Evolutionary conservation across 2,797 vertebrate species (phyloP).

Genomic region (Tapirus indicus): DNA sequence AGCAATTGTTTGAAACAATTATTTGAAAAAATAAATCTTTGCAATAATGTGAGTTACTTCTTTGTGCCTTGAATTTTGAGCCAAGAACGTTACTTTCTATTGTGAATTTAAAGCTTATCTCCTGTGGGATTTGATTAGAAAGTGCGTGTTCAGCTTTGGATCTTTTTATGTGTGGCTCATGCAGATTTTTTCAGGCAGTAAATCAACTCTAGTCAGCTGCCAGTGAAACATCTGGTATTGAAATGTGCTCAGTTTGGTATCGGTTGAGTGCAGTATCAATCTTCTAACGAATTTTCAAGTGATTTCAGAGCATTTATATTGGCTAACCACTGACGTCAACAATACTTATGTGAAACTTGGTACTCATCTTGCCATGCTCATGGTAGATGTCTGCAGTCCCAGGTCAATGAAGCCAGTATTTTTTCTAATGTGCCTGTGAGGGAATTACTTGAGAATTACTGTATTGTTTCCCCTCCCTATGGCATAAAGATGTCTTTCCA

Average conservation of each 20-base stretch:
- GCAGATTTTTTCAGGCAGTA: neutral
- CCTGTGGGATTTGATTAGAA: neutral
- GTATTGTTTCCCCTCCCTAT: neutral
- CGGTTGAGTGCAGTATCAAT: neutral
- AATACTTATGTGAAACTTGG: neutral
- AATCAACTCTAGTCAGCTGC: neutral
- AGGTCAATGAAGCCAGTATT: neutral
- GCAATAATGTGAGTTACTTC: neutral
- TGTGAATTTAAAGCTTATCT: constrained; percentile 24
- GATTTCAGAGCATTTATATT: neutral
- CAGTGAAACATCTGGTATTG: neutral
- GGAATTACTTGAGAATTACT: constrained; percentile 19
- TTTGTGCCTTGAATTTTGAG: constrained; percentile 55
- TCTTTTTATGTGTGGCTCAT: neutral
- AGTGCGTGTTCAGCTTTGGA: neutral
- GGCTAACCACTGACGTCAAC: neutral
- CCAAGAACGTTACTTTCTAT: neutral
- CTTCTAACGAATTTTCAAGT: constrained; percentile 3
- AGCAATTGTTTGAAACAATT: constrained; percentile 31
- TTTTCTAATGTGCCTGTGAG: constrained; percentile 37
- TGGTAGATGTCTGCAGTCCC: neutral
- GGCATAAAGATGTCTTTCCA: neutral
- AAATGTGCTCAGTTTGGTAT: neutral
- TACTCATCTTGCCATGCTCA: neutral
- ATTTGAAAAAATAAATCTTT: constrained; percentile 20